Percentiles rank a stretch among this genome's conserved stretches.
These are phyloP conservation scores for Podabrus alpinus DNA, from an alignment of 2,888 invertebrate species.

Conservation along the genomic window DNA sequence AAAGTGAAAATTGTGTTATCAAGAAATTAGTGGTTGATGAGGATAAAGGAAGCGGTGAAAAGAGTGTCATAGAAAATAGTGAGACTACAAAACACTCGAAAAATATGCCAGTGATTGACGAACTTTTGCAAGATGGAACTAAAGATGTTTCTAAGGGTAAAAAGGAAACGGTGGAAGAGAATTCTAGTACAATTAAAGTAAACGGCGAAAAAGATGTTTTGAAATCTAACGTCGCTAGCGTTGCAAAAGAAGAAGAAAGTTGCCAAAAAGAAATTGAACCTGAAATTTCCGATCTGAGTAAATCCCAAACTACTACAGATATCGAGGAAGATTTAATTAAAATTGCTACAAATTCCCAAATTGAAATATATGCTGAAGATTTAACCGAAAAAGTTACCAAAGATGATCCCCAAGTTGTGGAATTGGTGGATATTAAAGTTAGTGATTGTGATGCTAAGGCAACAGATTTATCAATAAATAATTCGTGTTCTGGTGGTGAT, in stretches of 20 bases:
- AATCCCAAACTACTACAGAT: neutral
- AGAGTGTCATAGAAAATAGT: neutral
- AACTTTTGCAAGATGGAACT: neutral
- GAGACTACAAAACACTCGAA: neutral
- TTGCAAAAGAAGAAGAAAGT: neutral
- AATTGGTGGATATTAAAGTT: neutral
- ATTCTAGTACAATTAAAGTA: neutral
- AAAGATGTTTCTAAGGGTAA: neutral
- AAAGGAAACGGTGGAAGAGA: neutral
- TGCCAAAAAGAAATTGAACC: neutral
- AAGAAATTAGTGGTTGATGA: neutral
- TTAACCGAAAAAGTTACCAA: neutral
- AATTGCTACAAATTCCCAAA: neutral
- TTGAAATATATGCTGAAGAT: neutral
- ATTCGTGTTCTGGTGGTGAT: neutral
- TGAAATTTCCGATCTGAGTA: no score
- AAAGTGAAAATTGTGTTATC: neutral
- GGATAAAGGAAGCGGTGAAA: neutral
- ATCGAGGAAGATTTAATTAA: neutral
- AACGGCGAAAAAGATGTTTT: neutral
- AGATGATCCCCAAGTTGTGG: neutral
- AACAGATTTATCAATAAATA: neutral
- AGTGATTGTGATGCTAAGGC: neutral
- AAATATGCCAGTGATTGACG: conserved; percentile 23
- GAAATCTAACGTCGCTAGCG: neutral